Evolutionary conservation across 2,888 invertebrate genomes (phyloP), one percentile per base, ranked within the genome.

Genomic region (Meiosimyza platycephala): DNA sequence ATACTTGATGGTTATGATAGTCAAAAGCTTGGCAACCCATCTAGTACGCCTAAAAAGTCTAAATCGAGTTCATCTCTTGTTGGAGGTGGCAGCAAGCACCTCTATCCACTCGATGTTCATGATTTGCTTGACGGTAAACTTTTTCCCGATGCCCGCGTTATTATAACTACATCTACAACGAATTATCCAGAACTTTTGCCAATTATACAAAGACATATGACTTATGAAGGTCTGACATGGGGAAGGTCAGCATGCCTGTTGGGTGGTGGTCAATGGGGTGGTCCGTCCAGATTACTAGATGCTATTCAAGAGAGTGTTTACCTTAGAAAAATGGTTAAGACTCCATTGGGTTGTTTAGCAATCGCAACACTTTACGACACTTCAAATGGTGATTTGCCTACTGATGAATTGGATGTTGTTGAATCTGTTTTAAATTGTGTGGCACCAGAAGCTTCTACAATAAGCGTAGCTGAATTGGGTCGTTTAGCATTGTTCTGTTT

Each of bases 1-100:
- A 86, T 90, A 28, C 82, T 90, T 52, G 90, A 90, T 78, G 90
- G 90, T 1, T 88, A 89, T 79, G 89, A 89, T 78, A 79, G 79
- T 62, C 78, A 79, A 63, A 79, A 81, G 72, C 55, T 57, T 12
- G 72, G 72, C 6, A 74, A 67, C 48, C 59, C 54, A 13, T 28
- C 60, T 11, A 66, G 22, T 22, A 80, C 83, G 33, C 84, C 85
- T 57, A 85, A 85, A 72, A 78, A 77, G 52, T 69, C 68, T 11
- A 78, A 77, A 47, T 60, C 71, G 13, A 50, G 40, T 48, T 16
- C 28, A 13, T 18, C 60, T n/a, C 13, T 57, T n/a, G 68, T 47
- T 7, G 54, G 71, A 1, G 84, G 83, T 13, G 77, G 83, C 57
- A 84, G 84, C 64, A 85, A 85, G 72, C 81, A 84, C 1, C 84